These are phyloP conservation scores for Psittacus erithacus DNA, from an alignment of 2,113 vertebrate genomes.

Conservation along the genomic window DNA sequence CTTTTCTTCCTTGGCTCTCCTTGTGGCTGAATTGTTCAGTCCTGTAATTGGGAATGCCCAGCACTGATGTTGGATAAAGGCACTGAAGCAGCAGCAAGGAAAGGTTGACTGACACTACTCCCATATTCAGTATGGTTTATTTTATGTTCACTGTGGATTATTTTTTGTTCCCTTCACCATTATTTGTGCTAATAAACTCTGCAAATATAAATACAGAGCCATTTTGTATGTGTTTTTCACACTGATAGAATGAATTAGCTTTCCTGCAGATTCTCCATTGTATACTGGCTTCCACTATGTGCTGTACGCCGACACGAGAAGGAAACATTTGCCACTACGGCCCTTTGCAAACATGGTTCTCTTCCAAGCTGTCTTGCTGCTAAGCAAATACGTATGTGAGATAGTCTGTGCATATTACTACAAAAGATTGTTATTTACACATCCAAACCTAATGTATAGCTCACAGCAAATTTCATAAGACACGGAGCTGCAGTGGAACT, in stretches of 20 bases:
- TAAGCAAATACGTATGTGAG: slow-evolving; percentile 31
- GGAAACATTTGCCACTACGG: neutral
- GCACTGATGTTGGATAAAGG: neutral
- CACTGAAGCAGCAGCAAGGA: neutral
- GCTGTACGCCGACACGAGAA: neutral
- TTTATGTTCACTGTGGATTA: neutral
- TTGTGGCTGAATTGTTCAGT: neutral
- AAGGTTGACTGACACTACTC: neutral
- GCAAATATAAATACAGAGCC: neutral
- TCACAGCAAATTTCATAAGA: neutral
- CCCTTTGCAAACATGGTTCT: slow-evolving; percentile 23
- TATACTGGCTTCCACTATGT: neutral
- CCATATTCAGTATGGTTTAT: neutral
- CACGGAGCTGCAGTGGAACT: neutral
- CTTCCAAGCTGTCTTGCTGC: neutral
- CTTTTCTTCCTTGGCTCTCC: neutral
- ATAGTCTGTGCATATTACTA: neutral
- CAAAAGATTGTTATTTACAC: neutral
- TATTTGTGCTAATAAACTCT: neutral
- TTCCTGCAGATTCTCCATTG: neutral
- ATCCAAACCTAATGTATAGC: neutral
- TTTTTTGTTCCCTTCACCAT: neutral
- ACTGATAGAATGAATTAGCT: neutral
- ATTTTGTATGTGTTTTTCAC: neutral
- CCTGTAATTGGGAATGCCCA: neutral